Base-by-base conservation (phyloP, 2,113 vertebrate species). In the Andinoacara biseriatus region DNA sequence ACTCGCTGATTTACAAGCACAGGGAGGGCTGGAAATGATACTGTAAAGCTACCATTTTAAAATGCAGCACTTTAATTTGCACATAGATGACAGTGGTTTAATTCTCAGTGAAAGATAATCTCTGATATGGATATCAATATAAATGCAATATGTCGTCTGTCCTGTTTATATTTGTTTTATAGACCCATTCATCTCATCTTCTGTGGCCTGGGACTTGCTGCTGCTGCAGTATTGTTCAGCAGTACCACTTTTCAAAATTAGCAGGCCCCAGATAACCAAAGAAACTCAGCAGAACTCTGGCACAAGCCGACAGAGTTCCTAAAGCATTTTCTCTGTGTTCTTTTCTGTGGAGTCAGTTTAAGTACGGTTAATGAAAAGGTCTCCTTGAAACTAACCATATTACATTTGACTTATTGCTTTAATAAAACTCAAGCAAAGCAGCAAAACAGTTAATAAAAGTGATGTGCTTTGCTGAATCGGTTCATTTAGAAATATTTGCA, bases 131-230 rank as follows among this genome's bases (percentile, higher is more conserved):
- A 69, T 62, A 58, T 29, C 9, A 40, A 58, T 59, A 69, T 29
- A 87, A 80, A 38, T 43, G 29, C 60, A 81, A 52, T 74, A 60
- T 40, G 74, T 49, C 80, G 17, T 57, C 10, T 24, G 40, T 52
- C 17, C 77, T 69, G 58, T 80, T 82, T 58, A 60, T 61, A 58
- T 86, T 65, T n/a, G 58, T 76, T 89, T 92, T 86, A 87, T 87
- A 18, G 82, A 78, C 11, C 58, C 8, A 80, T 88, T 86, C 56
- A 31, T 82, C 82, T 86, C 84, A 58, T 60, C 54, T 76, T 86
- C 31, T 38, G 46, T 26, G 57, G 69, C 14, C 56, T 31, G 43
- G 24, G 74, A 43, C 72, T 11, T 81, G 67, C 67, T 67, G 56
- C 58, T 78, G 58, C 31, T 76, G 77, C 82, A 88, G 62, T 75